Evolutionary conservation across 2,888 invertebrate species (phyloP), one percentile per base, ranked within the genome.

Genomic region (Philhelius pedissequus): DNA sequence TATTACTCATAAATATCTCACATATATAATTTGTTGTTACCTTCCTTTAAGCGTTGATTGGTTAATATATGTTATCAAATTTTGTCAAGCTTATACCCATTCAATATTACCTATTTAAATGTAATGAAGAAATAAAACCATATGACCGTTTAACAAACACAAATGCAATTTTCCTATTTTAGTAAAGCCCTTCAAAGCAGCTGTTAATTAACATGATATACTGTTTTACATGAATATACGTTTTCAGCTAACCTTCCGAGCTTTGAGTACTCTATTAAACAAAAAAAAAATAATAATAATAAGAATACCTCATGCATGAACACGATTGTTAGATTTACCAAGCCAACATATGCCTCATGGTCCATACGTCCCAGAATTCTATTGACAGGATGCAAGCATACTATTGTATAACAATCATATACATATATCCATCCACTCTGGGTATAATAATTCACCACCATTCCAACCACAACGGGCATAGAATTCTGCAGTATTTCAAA

Each of bases 351-450:
- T 76, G 45, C 20, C 56, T 32, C 73, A 15, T 32, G n/a, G n/a
- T n/a, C n/a, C n/a, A 48, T 48, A 54, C 32, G 62, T 52, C 43
- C 70, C 43, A 43, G 32, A 38, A 48, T 32, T 69, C 54, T 75
- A 80, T 80, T 80, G 80, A 75, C 80, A 75, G 35, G 27, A 52
- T 54, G 32, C 40, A 15, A 43, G 11, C 60, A 40, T 3, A 43
- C 38, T 38, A 38, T 38, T n/a, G n/a, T n/a, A n/a, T n/a, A n/a
- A 38, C 5, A 13, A 48, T n/a, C 11, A 4, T 45, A 20, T 22
- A 48, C 18, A 43, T 9, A 8, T 9, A 43, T 43, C 22, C 45
- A 22, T 48, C 45, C 13, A 43, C 4, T 18, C 9, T 20, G 60
- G 50, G 32, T 60, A 71, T 52, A 35, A 74, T 54, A 64, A 64